These are phyloP conservation scores for Oryzias javanicus DNA, from an alignment of 2,113 vertebrate genomes.

Conservation along the genomic window DNA sequence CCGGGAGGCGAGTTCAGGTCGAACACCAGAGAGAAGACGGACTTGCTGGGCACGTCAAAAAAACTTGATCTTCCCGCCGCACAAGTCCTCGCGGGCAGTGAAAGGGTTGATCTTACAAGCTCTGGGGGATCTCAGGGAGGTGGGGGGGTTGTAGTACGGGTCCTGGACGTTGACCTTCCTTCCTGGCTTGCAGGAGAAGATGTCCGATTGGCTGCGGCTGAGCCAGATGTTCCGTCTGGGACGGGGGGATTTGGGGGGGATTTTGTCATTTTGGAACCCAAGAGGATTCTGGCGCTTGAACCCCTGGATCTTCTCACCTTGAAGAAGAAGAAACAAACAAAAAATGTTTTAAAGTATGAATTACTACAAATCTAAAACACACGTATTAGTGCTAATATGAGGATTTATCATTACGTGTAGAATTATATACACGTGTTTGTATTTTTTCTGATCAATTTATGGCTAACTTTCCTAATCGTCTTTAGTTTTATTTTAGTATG, in stretches of 20 bases:
- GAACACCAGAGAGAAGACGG: slow-evolving; percentile 93
- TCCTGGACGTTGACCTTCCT: slow-evolving; percentile 90
- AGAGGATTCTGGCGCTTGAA: slow-evolving; percentile 89
- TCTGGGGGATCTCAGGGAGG: slow-evolving; percentile 59
- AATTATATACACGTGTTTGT: too few relatives aligned
- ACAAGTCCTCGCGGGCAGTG: slow-evolving; percentile 92
- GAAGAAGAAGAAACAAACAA: slow-evolving; percentile 18
- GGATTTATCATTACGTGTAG: background rate
- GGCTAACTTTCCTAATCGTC: too few relatives aligned
- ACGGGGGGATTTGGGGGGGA: slow-evolving; percentile 91
- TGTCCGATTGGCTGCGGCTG: slow-evolving; percentile 94
- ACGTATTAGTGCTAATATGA: background rate
- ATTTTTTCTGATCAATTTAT: too few relatives aligned
- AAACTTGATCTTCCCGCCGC: slow-evolving; percentile 95
- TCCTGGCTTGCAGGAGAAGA: slow-evolving; percentile 88
- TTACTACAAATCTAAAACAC: background rate
- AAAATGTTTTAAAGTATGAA: background rate
- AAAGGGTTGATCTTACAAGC: slow-evolving; percentile 92
- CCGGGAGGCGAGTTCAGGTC: slow-evolving; percentile 88
- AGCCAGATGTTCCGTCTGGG: slow-evolving; percentile 91
- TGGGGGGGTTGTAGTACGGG: slow-evolving; percentile 85
- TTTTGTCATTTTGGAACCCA: slow-evolving; percentile 84
- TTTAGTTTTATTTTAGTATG: too few relatives aligned
- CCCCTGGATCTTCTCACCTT: slow-evolving; percentile 85
- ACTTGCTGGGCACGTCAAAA: slow-evolving; percentile 95